phyloP scores from a whole-genome alignment of 2,888 invertebrate species.

The Cancer borealis region DNA sequence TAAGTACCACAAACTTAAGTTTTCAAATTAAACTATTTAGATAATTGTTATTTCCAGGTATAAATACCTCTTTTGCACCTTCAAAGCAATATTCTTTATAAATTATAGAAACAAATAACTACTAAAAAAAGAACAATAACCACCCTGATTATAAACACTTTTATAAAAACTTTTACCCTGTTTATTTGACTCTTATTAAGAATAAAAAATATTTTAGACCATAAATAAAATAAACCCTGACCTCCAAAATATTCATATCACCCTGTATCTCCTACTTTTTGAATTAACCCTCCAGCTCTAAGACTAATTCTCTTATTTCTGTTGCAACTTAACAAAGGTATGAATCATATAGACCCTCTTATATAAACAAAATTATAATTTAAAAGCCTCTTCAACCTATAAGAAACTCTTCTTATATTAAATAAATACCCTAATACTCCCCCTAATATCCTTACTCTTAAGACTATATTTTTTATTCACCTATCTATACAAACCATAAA shows the following conservation, averaged over 20 bases:
- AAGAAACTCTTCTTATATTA: not conserved
- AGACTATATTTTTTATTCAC: too few species aligned
- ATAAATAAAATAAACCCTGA: not conserved
- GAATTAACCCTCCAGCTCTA: not conserved
- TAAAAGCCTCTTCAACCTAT: not conserved
- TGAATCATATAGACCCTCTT: conserved; percentile 35
- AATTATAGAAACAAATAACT: not conserved
- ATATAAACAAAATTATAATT: not conserved
- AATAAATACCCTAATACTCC: conserved; percentile 27
- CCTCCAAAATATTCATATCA: conserved; percentile 40
- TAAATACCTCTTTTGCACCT: not conserved
- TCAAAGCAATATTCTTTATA: not conserved
- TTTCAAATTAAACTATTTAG: not conserved
- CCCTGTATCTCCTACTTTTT: not conserved
- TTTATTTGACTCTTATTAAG: not conserved
- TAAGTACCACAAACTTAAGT: not conserved
- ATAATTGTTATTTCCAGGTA: not conserved
- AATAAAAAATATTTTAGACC: not conserved
- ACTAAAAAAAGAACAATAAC: not conserved
- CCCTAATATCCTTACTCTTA: conserved; percentile 21
- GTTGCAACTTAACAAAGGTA: conserved; percentile 41
- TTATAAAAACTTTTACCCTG: conserved; percentile 45
- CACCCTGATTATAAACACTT: not conserved
- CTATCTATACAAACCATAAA: conserved; percentile 31
- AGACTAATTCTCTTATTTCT: not conserved